Percentiles rank a stretch among this genome's conserved stretches.
Evolutionary conservation across 2,888 invertebrate genomes (phyloP).

Genomic region (Tetragnatha montana): DNA sequence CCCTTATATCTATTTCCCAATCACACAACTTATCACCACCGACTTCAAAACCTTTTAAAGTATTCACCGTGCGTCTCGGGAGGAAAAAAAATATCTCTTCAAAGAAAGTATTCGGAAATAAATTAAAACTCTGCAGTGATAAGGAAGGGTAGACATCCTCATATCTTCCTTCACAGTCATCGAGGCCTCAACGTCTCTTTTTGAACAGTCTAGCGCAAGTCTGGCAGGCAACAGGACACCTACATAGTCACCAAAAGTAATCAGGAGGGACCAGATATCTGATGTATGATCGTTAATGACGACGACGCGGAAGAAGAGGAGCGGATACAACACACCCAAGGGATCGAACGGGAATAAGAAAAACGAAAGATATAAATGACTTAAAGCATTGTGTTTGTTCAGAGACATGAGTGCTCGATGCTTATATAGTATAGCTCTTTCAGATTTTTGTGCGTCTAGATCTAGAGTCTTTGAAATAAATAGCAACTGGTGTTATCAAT

Average conservation of each 20-base stretch:
- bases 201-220: neutral
- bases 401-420: too few relatives aligned
- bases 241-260: neutral
- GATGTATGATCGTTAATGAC: neutral
- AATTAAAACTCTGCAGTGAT: neutral
- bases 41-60: too few relatives aligned
- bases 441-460: too few relatives aligned
- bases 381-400: neutral
- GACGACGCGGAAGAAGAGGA: neutral
- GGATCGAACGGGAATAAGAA: neutral
- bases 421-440: too few relatives aligned
- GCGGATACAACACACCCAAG: neutral
- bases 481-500: too few relatives aligned
- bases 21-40: neutral
- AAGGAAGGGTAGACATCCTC: neutral
- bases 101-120: too few relatives aligned
- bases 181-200: neutral
- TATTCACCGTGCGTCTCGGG: too few relatives aligned
- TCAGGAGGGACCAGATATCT: neutral
- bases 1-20: neutral
- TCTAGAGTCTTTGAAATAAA: too few relatives aligned
- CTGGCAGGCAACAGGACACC: neutral
- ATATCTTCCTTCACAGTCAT: neutral
- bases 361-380: neutral
- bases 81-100: too few relatives aligned